These are phyloP conservation scores for Austrolebias charrua DNA, from an alignment of 2,797 vertebrate genomes.

Conservation along the genomic window DNA sequence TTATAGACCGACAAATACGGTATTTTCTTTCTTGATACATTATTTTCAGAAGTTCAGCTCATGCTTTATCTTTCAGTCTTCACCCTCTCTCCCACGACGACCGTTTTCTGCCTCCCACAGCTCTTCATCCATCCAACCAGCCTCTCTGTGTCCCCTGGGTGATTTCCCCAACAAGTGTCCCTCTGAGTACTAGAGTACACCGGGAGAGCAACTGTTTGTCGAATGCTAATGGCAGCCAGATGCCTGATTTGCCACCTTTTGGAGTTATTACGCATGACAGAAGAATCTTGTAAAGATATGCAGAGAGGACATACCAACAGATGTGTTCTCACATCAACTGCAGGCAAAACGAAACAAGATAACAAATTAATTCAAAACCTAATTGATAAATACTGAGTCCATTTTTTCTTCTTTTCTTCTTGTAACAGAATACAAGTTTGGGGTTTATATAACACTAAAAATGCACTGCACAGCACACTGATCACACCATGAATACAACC, in stretches of 20 bases:
- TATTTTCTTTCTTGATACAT: slow-evolving; percentile 5
- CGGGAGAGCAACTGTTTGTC: slow-evolving; percentile 56
- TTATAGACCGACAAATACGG: no score
- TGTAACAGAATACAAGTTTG: slow-evolving; percentile 1
- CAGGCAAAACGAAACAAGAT: slow-evolving; percentile 51
- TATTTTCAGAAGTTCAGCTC: slow-evolving; percentile 11
- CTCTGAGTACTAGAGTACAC: slow-evolving; percentile 31
- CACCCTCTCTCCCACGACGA: slow-evolving; percentile 11
- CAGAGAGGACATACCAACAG: slow-evolving; percentile 44
- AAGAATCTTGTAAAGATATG: slow-evolving; percentile 23
- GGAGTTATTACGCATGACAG: slow-evolving; percentile 40
- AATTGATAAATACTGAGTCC: slow-evolving; percentile 26
- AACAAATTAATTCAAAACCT: slow-evolving; percentile 56
- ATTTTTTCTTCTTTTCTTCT: slow-evolving; percentile 5
- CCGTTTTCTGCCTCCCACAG: slow-evolving; percentile 27
- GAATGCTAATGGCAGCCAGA: slow-evolving; percentile 60
- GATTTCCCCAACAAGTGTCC: slow-evolving; percentile 41
- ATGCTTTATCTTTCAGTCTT: neutral
- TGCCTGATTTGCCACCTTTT: slow-evolving; percentile 57
- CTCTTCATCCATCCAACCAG: slow-evolving; percentile 24
- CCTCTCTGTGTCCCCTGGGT: slow-evolving; percentile 38
- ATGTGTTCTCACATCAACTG: slow-evolving; percentile 56
- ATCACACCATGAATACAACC: slow-evolving; percentile 2
- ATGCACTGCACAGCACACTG: slow-evolving; percentile 10
- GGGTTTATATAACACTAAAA: slow-evolving; percentile 22